Conservation (phyloP, 2,888 invertebrate species). For the Exocentrus adspersus region DNA sequence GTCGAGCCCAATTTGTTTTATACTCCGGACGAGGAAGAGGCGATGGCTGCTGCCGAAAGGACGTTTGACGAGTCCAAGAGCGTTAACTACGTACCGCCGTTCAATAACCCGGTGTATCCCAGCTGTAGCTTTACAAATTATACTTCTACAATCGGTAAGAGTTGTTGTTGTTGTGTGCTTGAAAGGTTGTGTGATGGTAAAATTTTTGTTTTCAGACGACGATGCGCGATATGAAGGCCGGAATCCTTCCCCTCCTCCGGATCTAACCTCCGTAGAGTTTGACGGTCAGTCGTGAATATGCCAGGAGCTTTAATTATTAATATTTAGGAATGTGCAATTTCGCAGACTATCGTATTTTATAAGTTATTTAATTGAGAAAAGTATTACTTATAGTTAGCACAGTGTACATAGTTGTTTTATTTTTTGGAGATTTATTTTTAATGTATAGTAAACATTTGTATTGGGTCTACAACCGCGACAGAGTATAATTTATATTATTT, state of each 20-base stretch:
- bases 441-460: conserved; percentile 21
- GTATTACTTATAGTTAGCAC: conserved; percentile 41
- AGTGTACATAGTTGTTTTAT: conserved; percentile 55
- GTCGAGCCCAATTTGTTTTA: conserved; percentile 56
- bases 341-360: conserved; percentile 28
- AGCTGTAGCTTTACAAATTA: conserved; percentile 60
- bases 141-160: conserved; percentile 53
- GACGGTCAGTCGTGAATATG: conserved; percentile 39
- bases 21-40: conserved; percentile 60
- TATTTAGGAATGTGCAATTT: conserved; percentile 49
- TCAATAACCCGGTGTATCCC: conserved; percentile 64
- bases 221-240: conserved; percentile 62
- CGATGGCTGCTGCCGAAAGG: conserved; percentile 26
- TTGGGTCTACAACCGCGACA: conserved; percentile 24
- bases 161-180: no score
- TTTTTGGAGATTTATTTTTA: conserved; percentile 47
- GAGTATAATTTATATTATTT: conserved; percentile 38
- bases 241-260: conserved; percentile 63
- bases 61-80: conserved; percentile 49
- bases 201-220: conserved; percentile 55
- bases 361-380: conserved; percentile 28
- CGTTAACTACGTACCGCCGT: conserved; percentile 62
- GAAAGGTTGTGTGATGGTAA: no score
- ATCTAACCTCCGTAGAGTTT: conserved; percentile 48
- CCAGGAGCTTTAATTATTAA: conserved; percentile 44